Conservation (phyloP, 1,140 invertebrate genomes). For the Galendromus occidentalis region DNA sequence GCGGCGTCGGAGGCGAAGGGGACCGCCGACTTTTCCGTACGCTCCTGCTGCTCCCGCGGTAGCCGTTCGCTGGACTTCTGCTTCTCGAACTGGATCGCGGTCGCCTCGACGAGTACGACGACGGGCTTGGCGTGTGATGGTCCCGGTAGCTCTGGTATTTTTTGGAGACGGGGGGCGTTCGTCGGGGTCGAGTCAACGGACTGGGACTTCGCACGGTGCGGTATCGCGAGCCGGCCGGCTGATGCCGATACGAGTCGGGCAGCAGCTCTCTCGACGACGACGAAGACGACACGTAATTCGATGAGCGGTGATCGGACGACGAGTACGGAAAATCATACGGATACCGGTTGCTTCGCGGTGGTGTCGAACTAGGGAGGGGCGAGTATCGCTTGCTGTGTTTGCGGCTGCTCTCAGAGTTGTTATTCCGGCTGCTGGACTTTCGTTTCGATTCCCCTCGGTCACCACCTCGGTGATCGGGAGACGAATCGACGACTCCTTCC, state of each 20-base stretch:
- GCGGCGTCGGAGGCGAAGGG: slow-evolving; percentile 2
- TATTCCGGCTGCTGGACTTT: not conserved
- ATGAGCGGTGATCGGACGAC: not conserved
- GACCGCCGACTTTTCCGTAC: slow-evolving; percentile 6
- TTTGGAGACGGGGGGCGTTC: not conserved
- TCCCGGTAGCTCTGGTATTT: slow-evolving; percentile 7
- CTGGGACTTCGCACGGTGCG: not conserved
- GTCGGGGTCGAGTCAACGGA: not conserved
- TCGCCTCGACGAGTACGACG: not conserved
- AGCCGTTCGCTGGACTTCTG: slow-evolving; percentile 4
- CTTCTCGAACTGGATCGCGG: not conserved
- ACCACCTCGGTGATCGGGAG: not conserved
- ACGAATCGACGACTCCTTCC: not conserved
- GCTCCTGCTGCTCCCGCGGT: not conserved
- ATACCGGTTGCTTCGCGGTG: not conserved
- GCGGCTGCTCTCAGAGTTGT: not conserved
- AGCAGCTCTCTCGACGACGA: not conserved
- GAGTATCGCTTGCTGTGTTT: slow-evolving; percentile 7
- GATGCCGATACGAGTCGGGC: not conserved
- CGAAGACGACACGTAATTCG: slow-evolving; percentile 3
- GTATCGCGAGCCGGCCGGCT: not conserved
- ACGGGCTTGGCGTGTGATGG: not conserved
- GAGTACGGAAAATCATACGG: not conserved
- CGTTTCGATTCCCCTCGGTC: not conserved
- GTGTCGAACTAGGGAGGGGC: not conserved